These are phyloP conservation scores for Chaenocephalus aceratus DNA, from an alignment of 2,113 vertebrate genomes.

Conservation along the genomic window DNA sequence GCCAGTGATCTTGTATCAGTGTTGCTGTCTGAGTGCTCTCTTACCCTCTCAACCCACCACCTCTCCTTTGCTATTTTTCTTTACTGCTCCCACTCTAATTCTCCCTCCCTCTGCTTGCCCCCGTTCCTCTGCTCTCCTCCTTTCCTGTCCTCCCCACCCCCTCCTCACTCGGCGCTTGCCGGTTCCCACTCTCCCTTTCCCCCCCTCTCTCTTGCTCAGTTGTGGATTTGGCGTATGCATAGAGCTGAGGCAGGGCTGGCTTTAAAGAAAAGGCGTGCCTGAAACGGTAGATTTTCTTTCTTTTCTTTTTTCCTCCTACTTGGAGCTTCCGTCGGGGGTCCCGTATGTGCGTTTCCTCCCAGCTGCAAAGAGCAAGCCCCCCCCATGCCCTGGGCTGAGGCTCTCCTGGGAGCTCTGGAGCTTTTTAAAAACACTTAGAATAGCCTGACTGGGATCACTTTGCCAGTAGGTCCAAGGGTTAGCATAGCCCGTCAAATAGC, in stretches of 20 bases:
- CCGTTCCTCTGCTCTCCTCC: constrained; percentile 75
- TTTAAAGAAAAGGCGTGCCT: constrained; percentile 78
- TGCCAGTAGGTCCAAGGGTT: constrained; percentile 60
- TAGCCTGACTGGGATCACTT: constrained; percentile 58
- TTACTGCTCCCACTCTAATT: constrained; percentile 75
- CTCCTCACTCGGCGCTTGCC: constrained; percentile 51
- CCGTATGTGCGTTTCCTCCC: constrained; percentile 77
- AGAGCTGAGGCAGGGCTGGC: constrained; percentile 67
- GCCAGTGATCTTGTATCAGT: constrained; percentile 79
- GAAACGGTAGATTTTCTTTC: constrained; percentile 52
- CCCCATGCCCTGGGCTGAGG: constrained; percentile 57
- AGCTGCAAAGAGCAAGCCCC: constrained; percentile 75
- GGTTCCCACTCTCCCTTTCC: constrained; percentile 62
- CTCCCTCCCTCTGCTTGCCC: constrained; percentile 74
- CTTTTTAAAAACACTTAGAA: constrained; percentile 72
- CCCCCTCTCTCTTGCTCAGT: constrained; percentile 50
- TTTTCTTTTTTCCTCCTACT: constrained; percentile 31
- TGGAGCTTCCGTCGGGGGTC: constrained; percentile 73
- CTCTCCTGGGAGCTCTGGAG: constrained; percentile 72
- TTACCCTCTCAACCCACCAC: constrained; percentile 68
- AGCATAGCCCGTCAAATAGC: constrained; percentile 41
- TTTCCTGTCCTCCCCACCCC: constrained; percentile 78
- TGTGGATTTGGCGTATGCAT: constrained; percentile 75
- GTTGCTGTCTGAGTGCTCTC: constrained; percentile 68
- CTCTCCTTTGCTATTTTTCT: constrained; percentile 72